Percentiles rank a stretch among this genome's conserved stretches.
phyloP scores from a whole-genome alignment of 2,888 invertebrate species.

The Pocota personata region DNA sequence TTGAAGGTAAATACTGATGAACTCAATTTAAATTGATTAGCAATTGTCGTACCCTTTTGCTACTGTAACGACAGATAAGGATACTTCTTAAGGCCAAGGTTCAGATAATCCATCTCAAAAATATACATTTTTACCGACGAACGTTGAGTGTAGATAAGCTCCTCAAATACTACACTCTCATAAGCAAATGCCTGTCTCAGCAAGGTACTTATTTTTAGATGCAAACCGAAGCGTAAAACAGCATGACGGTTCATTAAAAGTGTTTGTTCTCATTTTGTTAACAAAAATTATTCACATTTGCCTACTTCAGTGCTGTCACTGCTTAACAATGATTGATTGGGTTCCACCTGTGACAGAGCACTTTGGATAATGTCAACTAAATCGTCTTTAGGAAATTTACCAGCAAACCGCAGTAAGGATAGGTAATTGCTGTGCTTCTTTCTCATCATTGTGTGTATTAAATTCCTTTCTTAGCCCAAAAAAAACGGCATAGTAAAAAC shows the following conservation, averaged over 20 bases:
- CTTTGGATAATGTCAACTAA: background rate
- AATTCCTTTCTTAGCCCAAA: too few species aligned
- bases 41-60: background rate
- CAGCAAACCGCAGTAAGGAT: background rate
- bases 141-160: background rate
- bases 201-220: background rate
- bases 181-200: background rate
- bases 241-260: slow-evolving; percentile 12
- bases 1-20: background rate
- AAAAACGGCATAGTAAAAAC: too few species aligned
- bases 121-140: background rate
- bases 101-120: background rate
- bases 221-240: background rate
- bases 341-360: slow-evolving; percentile 7
- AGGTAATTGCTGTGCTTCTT: background rate
- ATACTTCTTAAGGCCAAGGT: background rate
- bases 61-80: background rate
- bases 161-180: background rate
- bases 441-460: too few species aligned
- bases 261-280: slow-evolving; percentile 13
- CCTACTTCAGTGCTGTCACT: background rate
- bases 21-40: background rate
- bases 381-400: background rate
- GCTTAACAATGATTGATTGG: slow-evolving; percentile 28
- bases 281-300: slow-evolving; percentile 13